Base-by-base conservation (phyloP, 1,140 invertebrate genomes). In the Philaenus spumarius region DNA sequence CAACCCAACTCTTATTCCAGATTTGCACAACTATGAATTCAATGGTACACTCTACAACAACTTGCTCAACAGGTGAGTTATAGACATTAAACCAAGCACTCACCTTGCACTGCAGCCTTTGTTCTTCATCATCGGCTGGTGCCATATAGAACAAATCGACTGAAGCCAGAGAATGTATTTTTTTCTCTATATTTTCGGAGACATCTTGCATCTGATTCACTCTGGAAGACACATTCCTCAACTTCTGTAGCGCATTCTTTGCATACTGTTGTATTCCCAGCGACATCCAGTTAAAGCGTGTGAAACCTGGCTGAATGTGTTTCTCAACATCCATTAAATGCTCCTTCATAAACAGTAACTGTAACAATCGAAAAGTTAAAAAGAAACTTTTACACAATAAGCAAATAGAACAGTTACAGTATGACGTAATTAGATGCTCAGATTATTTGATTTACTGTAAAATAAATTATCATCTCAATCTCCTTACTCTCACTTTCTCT, bases 241-340 rank as follows among this genome's bases (percentile, higher is more conserved):
- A 56, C 54, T 79, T 69, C 40, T 71, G 69, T 45, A 71, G 68
- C 64, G 84, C 87, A 20, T 74, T 74, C 0, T 72, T 62, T 12
- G 82, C 78, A 67, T 87, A 94, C 51, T 92, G 87, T 34, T 74
- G 74, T 43, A 94, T 91, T 12, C 85, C 83, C 2, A 93, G 74
- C 0, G 89, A 90, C 59, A 83, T 86, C 91, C 91, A 95, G 53
- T 85, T 89, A 24, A 92, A 82, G 24, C 90, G 78, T 5, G 83
- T 85, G 0, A 88, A 70, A 6, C 90, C 91, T 22, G 89, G 87
- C 56, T 87, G 80, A 51, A 95, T 86, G 40, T 83, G 78, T 20
- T 84, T 79, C 66, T 92, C 87, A 42, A 90, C 79, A 37, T 89
- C 81, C 66, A 80, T 74, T 2, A 93, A 77, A 60, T 83, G 81